These are phyloP conservation scores for Astreopora myriophthalma DNA, from an alignment of 64 coral and sea anemone species.

Conservation along the genomic window DNA sequence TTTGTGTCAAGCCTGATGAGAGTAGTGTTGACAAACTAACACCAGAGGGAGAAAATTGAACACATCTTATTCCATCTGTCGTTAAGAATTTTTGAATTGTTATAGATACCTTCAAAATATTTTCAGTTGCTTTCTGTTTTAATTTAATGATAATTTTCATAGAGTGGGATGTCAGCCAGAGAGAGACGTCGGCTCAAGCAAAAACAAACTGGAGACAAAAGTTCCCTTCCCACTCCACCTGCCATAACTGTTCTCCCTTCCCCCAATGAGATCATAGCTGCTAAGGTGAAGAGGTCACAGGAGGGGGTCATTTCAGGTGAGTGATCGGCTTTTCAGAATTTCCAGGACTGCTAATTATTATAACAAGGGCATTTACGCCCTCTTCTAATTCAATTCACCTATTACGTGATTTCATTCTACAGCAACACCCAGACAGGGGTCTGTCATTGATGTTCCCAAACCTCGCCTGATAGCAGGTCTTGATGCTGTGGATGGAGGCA, in stretches of 20 bases:
- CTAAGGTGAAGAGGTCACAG: slow-evolving; percentile 46
- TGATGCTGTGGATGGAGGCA: slow-evolving; percentile 45
- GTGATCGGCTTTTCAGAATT: neutral
- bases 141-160: neutral
- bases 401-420: neutral
- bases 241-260: slow-evolving; percentile 54
- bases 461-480: slow-evolving; percentile 4
- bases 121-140: too few relatives aligned
- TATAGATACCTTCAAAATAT: too few relatives aligned
- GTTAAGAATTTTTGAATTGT: too few relatives aligned
- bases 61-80: too few relatives aligned
- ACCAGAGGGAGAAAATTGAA: too few relatives aligned
- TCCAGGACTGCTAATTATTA: too few relatives aligned
- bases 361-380: too few relatives aligned
- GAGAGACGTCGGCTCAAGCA: slow-evolving; percentile 60
- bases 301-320: slow-evolving; percentile 8
- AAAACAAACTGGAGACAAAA: slow-evolving; percentile 9
- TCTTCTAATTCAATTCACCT: neutral
- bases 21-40: too few relatives aligned
- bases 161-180: slow-evolving; percentile 52
- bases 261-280: slow-evolving; percentile 53
- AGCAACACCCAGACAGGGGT: slow-evolving; percentile 41
- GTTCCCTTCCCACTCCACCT: neutral
- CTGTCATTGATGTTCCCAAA: slow-evolving; percentile 20
- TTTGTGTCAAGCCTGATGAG: too few relatives aligned